Percentiles rank a stretch among this genome's conserved stretches.
phyloP scores from a whole-genome alignment of 2,113 vertebrate genomes.

The Pteruthius melanotis region DNA sequence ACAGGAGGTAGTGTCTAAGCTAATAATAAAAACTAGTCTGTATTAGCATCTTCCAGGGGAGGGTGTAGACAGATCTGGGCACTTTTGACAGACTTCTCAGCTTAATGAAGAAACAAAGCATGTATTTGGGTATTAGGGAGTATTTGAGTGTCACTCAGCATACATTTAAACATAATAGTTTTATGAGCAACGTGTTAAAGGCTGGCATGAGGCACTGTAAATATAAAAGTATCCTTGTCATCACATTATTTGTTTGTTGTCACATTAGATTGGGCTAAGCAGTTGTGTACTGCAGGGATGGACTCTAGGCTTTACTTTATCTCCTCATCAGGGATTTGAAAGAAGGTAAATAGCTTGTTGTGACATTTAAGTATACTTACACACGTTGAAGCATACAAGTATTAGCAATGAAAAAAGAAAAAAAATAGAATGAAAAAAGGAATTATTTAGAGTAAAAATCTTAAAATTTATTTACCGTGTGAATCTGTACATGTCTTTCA shows the following conservation, averaged over 20 bases:
- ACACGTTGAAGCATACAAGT: background rate
- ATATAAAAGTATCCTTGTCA: background rate
- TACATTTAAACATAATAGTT: background rate
- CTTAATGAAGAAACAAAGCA: background rate
- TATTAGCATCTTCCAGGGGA: background rate
- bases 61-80: background rate
- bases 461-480: background rate
- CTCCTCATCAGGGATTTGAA: background rate
- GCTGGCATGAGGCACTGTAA: background rate
- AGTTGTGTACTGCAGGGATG: background rate
- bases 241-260: background rate
- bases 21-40: background rate
- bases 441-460: background rate
- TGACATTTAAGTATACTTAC: background rate
- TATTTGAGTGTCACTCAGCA: background rate
- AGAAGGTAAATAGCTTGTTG: background rate
- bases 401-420: background rate
- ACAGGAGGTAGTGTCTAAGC: background rate
- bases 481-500: background rate
- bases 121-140: background rate
- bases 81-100: background rate
- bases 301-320: background rate
- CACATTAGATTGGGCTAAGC: background rate
- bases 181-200: background rate
- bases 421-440: background rate